These are phyloP conservation scores for Platysteira castanea DNA, from an alignment of 2,113 vertebrate species.

Conservation along the genomic window DNA sequence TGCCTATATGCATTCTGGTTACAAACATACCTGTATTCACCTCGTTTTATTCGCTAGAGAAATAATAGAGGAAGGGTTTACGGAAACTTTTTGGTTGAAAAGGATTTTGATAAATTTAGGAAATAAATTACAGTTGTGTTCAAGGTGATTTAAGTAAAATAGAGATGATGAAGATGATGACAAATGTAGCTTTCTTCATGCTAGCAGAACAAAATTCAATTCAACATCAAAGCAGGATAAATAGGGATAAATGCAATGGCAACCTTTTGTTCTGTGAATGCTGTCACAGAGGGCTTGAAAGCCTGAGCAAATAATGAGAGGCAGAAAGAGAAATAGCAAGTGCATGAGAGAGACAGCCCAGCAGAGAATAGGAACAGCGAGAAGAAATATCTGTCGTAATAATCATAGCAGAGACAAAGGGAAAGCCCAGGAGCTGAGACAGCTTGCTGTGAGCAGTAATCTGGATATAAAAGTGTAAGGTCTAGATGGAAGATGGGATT, in stretches of 20 bases:
- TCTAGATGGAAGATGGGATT: neutral
- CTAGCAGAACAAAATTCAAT: constrained; percentile 18
- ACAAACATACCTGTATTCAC: neutral
- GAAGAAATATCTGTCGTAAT: neutral
- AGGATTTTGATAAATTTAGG: constrained; percentile 11
- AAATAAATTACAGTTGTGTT: constrained; percentile 8
- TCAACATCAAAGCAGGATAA: constrained; percentile 36
- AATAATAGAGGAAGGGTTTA: neutral
- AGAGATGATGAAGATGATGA: neutral
- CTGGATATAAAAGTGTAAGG: constrained; percentile 12
- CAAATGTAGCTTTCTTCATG: neutral
- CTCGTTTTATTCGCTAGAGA: neutral
- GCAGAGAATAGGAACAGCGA: neutral
- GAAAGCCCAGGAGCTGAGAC: constrained; percentile 7
- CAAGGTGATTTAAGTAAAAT: constrained; percentile 26
- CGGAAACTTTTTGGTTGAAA: neutral
- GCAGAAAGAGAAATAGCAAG: constrained; percentile 6
- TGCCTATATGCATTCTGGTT: neutral
- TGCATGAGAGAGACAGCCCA: neutral
- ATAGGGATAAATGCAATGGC: constrained; percentile 23
- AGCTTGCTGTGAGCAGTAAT: constrained; percentile 32
- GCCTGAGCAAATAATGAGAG: constrained; percentile 29
- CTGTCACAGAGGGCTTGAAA: constrained; percentile 34
- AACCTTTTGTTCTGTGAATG: constrained; percentile 42
- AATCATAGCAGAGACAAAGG: constrained; percentile 34